Evolutionary conservation across 2,888 invertebrate genomes (phyloP), one percentile per base, ranked within the genome.

Genomic region (Andricus quercusramuli): DNA sequence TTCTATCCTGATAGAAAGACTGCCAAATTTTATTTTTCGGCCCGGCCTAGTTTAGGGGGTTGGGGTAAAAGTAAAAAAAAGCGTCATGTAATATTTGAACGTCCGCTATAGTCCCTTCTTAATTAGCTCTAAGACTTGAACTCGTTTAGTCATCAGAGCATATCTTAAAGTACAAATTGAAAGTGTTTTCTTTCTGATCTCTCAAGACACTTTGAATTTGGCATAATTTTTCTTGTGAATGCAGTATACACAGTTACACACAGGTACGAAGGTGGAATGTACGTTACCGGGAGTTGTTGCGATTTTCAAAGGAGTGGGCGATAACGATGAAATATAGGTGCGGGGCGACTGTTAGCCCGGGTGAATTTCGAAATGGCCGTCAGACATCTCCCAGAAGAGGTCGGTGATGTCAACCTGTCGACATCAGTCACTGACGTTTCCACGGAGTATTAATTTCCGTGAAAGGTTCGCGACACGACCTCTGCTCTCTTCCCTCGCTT

Each of bases 401-500:
- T 80, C 62, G 32, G 17, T 62, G 67, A 32, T 65, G 80, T 80
- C 79, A 64, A 78, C 64, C 76, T 64, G 76, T 68, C 64, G 77
- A 68, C 62, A 74, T 66, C 15, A 29, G 79, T 47, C n/a, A 64
- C 70, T 15, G 65, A 78, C 70, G 79, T 78, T 78, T 76, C 77
- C 78, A 79, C 74, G 15, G 22, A 77, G 47, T 79, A 78, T 78
- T 78, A 79, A 82, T 82, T 80, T 78, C 41, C 44, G 32, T 80
- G 70, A 79, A 82, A 82, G 78, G 62, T 81, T 81, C 62, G 51
- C 64, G 22, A 41, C 25, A 37, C 41, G 59, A 51, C 64, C n/a
- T n/a, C 32, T 66, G 20, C 66, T 22, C 29, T 20, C 66, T 22
- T 66, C 66, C 3, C 20, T 37, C 37, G 22, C 29, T 37, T 66